Base-by-base conservation (phyloP, 2,113 vertebrate genomes). In the Poecilia latipinna region DNA sequence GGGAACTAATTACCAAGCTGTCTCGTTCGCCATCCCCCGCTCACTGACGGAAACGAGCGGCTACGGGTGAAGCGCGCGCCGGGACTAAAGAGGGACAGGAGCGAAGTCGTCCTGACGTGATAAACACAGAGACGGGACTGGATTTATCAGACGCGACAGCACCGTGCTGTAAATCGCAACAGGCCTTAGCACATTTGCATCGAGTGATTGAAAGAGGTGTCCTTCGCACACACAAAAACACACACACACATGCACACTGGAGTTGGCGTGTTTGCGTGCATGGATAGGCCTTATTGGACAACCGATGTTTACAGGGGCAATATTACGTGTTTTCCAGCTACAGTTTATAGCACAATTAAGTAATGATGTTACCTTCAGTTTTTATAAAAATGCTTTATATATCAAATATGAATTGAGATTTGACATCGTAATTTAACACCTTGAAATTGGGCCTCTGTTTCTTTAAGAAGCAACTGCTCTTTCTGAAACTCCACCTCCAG, bases 1-100 rank as follows among this genome's bases (percentile, higher is more conserved):
- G 39, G 91, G 87, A 86, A 90, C 86, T 92, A 93, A 93, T 93
- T 91, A 90, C 82, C 83, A 82, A 85, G 88, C 92, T 92, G 92
- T 89, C 89, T 89, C 67, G 17, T 57, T 17, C 61, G 35, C 31
- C 66, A 72, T 61, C 68, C 75, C 65, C 70, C 80, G 51, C 75
- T 83, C 80, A 44, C 77, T 37, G 39, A 12, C 84, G 80, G 82
- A 89, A 89, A 90, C 88, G 62, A 89, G 80, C 71, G 80, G 77
- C 80, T 89, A 68, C 68, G 62, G 91, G 88, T 75, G 13, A 75
- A 80, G 79, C 44, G 76, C 39, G 48, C 48, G 80, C 74, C 82
- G 44, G 74, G 77, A 76, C 85, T 88, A 84, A 82, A 90, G 86
- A 90, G 86, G 88, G 79, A 91, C 88, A 78, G 82, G 77, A 90